Evolutionary conservation across 2,113 vertebrate species (phyloP).

Genomic region (Embiotoca jacksoni): DNA sequence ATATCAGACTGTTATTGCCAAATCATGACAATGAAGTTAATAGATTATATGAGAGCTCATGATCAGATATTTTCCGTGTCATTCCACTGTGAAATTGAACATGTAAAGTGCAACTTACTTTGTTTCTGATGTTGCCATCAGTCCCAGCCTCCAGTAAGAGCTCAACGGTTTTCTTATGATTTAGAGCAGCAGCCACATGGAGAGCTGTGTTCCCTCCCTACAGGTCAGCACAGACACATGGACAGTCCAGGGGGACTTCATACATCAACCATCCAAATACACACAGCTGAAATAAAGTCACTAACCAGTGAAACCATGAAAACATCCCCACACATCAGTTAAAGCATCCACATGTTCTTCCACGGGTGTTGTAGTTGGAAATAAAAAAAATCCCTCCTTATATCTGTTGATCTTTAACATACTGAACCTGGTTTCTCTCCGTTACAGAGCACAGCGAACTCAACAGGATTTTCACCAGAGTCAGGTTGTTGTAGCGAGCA

Average conservation of each 20-base stretch:
- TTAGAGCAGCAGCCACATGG: constrained; percentile 90
- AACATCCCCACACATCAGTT: too few relatives aligned
- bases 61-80: too few relatives aligned
- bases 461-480: constrained; percentile 90
- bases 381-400: too few relatives aligned
- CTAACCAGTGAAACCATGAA: too few relatives aligned
- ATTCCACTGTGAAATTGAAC: too few relatives aligned
- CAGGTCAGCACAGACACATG: neutral
- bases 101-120: constrained; percentile 76
- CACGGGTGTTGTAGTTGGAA: too few relatives aligned
- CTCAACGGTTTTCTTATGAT: constrained; percentile 91
- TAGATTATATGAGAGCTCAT: too few relatives aligned
- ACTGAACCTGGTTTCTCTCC: constrained; percentile 91
- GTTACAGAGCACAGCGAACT: constrained; percentile 89
- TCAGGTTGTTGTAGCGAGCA: constrained; percentile 92
- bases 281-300: too few relatives aligned
- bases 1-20: too few relatives aligned
- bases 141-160: constrained; percentile 90
- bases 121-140: constrained; percentile 86
- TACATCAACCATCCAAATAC: too few relatives aligned
- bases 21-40: too few relatives aligned
- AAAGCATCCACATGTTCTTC: too few relatives aligned
- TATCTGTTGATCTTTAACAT: neutral
- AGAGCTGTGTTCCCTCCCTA: constrained; percentile 92
- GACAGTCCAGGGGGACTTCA: neutral